Conservation (phyloP, 2,113 vertebrate species). For the Papio anubis region DNA sequence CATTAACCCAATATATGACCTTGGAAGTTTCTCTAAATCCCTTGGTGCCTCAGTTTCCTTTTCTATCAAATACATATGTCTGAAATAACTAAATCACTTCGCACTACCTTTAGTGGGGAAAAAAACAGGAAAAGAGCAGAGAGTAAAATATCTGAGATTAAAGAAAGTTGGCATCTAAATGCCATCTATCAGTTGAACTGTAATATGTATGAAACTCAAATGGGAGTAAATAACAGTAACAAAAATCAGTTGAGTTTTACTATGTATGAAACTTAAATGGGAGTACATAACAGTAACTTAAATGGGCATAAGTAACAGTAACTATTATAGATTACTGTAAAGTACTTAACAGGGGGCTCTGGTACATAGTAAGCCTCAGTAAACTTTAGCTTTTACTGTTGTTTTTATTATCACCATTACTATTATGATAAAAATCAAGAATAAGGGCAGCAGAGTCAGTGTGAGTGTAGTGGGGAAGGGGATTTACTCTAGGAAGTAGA, state of each 20-base stretch:
- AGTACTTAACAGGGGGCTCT: not conserved
- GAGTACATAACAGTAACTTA: not conserved
- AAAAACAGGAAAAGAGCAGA: not conserved
- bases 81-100: not conserved
- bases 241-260: not conserved
- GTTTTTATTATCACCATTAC: not conserved
- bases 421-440: not conserved
- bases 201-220: not conserved
- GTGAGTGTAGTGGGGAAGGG: not conserved
- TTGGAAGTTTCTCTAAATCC: not conserved
- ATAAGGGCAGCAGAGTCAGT: not conserved
- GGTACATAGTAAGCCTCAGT: not conserved
- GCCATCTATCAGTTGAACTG: not conserved
- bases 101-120: not conserved
- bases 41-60: conserved; percentile 15
- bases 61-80: not conserved
- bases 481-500: not conserved
- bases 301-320: not conserved
- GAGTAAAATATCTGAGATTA: not conserved
- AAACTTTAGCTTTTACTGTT: not conserved
- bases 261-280: not conserved
- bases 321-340: not conserved
- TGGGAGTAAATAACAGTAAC: not conserved
- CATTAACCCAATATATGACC: not conserved
- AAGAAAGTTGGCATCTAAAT: not conserved